These are phyloP conservation scores for Thysanoteuthis rhombus DNA, from an alignment of 2,888 invertebrate genomes.

Conservation along the genomic window DNA sequence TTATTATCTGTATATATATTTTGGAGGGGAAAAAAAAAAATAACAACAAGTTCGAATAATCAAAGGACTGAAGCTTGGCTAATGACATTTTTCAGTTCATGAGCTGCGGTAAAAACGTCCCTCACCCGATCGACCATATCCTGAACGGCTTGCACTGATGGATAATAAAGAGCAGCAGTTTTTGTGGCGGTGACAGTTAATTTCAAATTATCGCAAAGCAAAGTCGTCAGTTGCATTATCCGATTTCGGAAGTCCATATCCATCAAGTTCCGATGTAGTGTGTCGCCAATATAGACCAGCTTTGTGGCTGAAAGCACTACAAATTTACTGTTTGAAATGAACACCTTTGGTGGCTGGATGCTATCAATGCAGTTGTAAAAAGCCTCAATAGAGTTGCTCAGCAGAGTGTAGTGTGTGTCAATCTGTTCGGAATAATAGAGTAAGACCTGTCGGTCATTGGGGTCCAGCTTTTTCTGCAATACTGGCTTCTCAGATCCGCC, in stretches of 20 bases:
- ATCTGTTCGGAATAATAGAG: constrained; percentile 89
- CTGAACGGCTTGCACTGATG: constrained; percentile 87
- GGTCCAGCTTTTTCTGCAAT: constrained; percentile 65
- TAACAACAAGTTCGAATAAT: no score
- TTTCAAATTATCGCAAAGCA: constrained; percentile 64
- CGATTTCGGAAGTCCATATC: constrained; percentile 78
- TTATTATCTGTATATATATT: not conserved
- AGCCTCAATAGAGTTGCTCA: constrained; percentile 89
- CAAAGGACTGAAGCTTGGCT: constrained; percentile 56
- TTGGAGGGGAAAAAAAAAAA: not conserved
- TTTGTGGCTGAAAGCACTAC: constrained; percentile 93
- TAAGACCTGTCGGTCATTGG: constrained; percentile 84
- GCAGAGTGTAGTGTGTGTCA: constrained; percentile 80
- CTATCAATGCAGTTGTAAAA: constrained; percentile 90
- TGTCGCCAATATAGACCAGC: constrained; percentile 93
- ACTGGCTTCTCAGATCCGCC: constrained; percentile 33
- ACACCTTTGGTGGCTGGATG: constrained; percentile 91
- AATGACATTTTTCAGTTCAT: constrained; percentile 76
- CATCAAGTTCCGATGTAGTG: constrained; percentile 85
- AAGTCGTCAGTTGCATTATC: constrained; percentile 62
- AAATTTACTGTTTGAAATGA: constrained; percentile 92
- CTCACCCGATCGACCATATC: constrained; percentile 93
- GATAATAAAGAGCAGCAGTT: constrained; percentile 89
- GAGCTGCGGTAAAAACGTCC: constrained; percentile 84
- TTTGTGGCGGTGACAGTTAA: constrained; percentile 87